Percentiles rank a stretch among this genome's conserved stretches.
Evolutionary conservation across 2,797 vertebrate genomes (phyloP).

Genomic region (Discoglossus pictus): DNA sequence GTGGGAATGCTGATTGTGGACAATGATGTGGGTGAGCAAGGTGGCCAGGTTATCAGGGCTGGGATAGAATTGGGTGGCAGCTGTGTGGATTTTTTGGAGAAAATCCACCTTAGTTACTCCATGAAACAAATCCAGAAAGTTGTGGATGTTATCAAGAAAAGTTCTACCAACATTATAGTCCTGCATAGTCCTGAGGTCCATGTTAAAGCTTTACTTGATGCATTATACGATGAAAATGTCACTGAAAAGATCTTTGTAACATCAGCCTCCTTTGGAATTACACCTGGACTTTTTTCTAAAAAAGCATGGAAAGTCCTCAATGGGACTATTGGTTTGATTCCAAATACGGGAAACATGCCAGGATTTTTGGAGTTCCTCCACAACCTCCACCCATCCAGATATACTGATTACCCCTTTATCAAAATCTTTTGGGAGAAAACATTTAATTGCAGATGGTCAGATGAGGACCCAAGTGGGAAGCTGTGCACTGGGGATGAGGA

Average conservation of each 20-base stretch:
- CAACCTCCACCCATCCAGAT: neutral
- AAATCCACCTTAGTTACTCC: constrained; percentile 37
- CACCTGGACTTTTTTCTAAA: constrained; percentile 14
- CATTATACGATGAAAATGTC: constrained; percentile 11
- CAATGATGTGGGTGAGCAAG: constrained; percentile 36
- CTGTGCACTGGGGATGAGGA: constrained; percentile 8
- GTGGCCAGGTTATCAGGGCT: constrained; percentile 17
- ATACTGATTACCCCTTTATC: constrained; percentile 8
- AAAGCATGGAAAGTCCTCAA: constrained; percentile 35
- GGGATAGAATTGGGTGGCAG: constrained; percentile 22
- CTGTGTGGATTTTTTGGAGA: constrained; percentile 27
- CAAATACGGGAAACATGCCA: constrained; percentile 26
- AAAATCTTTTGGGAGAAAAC: constrained; percentile 17
- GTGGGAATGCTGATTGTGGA: constrained; percentile 36
- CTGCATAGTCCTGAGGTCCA: constrained; percentile 41
- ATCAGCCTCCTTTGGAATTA: constrained; percentile 28
- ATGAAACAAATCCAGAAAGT: constrained; percentile 5
- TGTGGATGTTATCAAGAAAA: constrained; percentile 22
- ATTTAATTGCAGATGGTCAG: constrained; percentile 14
- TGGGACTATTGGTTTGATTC: constrained; percentile 27
- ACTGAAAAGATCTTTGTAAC: constrained; percentile 22
- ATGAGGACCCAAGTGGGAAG: neutral
- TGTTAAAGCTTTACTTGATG: constrained; percentile 18
- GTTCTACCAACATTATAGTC: constrained; percentile 21
- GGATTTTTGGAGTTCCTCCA: constrained; percentile 31